These are phyloP conservation scores for Azemiops feae DNA, from an alignment of 2,113 vertebrate genomes.

Conservation along the genomic window DNA sequence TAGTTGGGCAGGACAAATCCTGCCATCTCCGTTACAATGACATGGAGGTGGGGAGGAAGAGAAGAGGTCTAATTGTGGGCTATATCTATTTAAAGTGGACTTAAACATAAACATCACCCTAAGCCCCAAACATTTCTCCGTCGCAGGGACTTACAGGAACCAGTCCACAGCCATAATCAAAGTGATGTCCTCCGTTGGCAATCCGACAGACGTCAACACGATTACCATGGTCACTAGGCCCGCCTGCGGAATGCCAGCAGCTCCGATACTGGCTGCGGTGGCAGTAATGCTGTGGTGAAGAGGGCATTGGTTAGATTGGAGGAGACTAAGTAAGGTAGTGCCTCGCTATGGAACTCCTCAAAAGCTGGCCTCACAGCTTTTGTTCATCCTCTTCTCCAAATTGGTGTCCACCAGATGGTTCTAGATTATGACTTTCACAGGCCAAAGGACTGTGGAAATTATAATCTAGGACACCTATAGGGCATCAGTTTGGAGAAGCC, in stretches of 20 bases:
- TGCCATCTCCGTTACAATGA: neutral
- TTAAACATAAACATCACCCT: neutral
- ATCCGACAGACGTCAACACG: conserved; percentile 93
- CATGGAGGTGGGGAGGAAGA: neutral
- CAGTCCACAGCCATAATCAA: conserved; percentile 97
- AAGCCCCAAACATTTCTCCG: neutral
- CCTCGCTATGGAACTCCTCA: neutral
- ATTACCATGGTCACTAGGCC: conserved; percentile 98
- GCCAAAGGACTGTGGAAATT: neutral
- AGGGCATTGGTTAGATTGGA: conserved; percentile 30
- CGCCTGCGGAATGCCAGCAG: conserved; percentile 95
- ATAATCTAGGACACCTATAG: neutral
- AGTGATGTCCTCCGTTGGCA: conserved; percentile 94
- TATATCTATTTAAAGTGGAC: neutral
- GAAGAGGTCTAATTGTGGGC: neutral
- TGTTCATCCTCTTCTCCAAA: neutral
- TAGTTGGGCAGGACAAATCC: neutral
- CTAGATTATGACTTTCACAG: neutral
- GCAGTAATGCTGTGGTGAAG: conserved; percentile 86
- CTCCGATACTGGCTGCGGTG: conserved; percentile 94
- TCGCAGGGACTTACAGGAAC: conserved; percentile 89
- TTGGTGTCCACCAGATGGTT: neutral
- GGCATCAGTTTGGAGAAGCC: neutral
- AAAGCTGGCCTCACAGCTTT: neutral
- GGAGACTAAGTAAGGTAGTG: neutral